These are phyloP conservation scores for Oostethus manadensis DNA, from an alignment of 2,113 vertebrate species.

Conservation along the genomic window DNA sequence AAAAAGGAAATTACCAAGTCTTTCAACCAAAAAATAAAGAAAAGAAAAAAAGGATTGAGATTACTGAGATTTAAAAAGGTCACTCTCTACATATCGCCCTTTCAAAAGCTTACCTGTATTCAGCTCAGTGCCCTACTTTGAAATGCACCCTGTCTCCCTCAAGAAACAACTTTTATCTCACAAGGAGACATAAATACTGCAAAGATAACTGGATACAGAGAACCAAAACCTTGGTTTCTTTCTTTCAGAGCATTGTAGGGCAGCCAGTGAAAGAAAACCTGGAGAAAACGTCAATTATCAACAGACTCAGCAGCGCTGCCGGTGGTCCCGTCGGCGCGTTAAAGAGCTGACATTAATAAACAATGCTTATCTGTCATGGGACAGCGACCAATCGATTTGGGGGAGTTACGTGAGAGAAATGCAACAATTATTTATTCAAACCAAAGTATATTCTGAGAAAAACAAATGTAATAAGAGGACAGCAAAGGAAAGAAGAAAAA, in stretches of 20 bases:
- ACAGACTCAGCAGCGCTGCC: slow-evolving; percentile 76
- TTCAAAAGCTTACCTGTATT: slow-evolving; percentile 45
- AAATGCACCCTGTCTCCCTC: slow-evolving; percentile 30
- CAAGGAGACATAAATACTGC: slow-evolving; percentile 50
- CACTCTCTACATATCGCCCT: slow-evolving; percentile 48
- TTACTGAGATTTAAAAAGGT: slow-evolving; percentile 47
- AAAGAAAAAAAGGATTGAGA: neutral
- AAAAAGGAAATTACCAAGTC: slow-evolving; percentile 28
- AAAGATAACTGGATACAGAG: slow-evolving; percentile 20
- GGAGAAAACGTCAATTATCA: slow-evolving; percentile 79
- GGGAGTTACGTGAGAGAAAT: slow-evolving; percentile 60
- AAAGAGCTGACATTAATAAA: slow-evolving; percentile 84
- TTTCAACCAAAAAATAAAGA: slow-evolving; percentile 3
- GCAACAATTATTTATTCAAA: slow-evolving; percentile 58
- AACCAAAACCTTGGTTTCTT: slow-evolving; percentile 63
- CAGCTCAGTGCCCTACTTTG: slow-evolving; percentile 43
- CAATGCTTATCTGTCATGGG: slow-evolving; percentile 76
- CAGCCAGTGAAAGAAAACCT: slow-evolving; percentile 79
- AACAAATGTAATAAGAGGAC: slow-evolving; percentile 76
- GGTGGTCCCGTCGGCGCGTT: slow-evolving; percentile 73
- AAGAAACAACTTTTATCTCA: slow-evolving; percentile 51
- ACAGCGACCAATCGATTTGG: slow-evolving; percentile 74
- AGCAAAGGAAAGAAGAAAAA: slow-evolving; percentile 62
- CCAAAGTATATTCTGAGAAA: slow-evolving; percentile 60
- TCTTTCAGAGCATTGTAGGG: slow-evolving; percentile 61